Evolutionary conservation across 2,797 vertebrate species (phyloP).

Genomic region (Pyrocephalus nanus): DNA sequence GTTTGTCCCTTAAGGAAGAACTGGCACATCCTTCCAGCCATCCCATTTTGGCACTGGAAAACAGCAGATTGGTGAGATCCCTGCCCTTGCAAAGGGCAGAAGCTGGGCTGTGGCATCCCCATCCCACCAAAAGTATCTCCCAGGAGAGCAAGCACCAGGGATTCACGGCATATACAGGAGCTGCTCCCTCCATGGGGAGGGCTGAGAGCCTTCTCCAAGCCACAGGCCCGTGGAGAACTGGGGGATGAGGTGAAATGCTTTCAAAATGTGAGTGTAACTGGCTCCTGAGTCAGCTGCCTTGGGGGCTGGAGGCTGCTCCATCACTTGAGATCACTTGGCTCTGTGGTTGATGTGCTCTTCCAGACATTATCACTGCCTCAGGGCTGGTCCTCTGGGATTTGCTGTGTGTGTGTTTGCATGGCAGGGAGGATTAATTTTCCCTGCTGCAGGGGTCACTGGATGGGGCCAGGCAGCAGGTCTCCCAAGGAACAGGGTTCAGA

Average conservation of each 20-base stretch:
- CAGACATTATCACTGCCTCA: neutral
- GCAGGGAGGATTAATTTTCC: neutral
- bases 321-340: neutral
- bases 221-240: accelerated
- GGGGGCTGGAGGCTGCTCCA: neutral
- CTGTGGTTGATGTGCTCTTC: neutral
- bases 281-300: neutral
- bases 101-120: neutral
- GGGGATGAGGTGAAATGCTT: neutral
- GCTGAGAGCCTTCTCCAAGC: neutral
- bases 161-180: neutral
- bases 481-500: neutral
- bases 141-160: neutral
- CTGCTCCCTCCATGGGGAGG: neutral
- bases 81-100: neutral
- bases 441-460: neutral
- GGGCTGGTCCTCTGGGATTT: neutral
- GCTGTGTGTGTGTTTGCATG: neutral
- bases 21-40: neutral
- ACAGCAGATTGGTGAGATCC: neutral
- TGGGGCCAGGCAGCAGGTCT: neutral
- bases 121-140: neutral
- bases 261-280: neutral
- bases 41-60: neutral
- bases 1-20: neutral